Evolutionary conservation across 2,888 invertebrate genomes (phyloP).

Genomic region (Empis livida): DNA sequence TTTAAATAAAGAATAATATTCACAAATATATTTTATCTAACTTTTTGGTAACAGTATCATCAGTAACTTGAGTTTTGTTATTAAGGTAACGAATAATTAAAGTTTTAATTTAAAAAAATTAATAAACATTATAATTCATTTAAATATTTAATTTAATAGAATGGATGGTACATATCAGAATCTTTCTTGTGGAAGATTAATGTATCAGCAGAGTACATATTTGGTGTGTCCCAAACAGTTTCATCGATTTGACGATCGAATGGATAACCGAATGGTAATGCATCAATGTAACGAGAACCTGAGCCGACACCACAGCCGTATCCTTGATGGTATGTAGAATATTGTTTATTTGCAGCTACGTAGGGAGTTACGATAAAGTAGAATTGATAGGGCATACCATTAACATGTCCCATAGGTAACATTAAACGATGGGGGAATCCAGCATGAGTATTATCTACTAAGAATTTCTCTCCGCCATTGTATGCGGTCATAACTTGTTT

Average conservation of each 20-base stretch:
- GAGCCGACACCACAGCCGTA: constrained; percentile 42
- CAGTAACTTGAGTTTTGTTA: no score
- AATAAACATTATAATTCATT: no score
- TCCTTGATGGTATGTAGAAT: constrained; percentile 37
- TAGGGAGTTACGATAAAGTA: constrained; percentile 49
- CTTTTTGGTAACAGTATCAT: no score
- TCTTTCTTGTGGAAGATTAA: constrained; percentile 45
- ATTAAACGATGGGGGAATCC: constrained; percentile 59
- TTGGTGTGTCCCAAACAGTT: constrained; percentile 48
- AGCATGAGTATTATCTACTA: constrained; percentile 42
- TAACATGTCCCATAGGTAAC: constrained; percentile 54
- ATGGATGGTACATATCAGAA: neutral
- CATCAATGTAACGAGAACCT: constrained; percentile 44
- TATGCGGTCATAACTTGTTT: constrained; percentile 38
- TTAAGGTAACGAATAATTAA: no score
- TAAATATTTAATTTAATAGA: neutral
- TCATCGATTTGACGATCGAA: constrained; percentile 53
- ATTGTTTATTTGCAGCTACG: constrained; percentile 37
- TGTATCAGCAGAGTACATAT: constrained; percentile 53
- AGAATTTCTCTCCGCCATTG: constrained; percentile 40
- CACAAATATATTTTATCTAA: no score
- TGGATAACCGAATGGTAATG: constrained; percentile 57
- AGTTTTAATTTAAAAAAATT: no score
- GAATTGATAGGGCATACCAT: constrained; percentile 51
- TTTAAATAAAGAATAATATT: no score